Evolutionary conservation across 2,113 vertebrate genomes (phyloP).

Genomic region (Hassar affinis): DNA sequence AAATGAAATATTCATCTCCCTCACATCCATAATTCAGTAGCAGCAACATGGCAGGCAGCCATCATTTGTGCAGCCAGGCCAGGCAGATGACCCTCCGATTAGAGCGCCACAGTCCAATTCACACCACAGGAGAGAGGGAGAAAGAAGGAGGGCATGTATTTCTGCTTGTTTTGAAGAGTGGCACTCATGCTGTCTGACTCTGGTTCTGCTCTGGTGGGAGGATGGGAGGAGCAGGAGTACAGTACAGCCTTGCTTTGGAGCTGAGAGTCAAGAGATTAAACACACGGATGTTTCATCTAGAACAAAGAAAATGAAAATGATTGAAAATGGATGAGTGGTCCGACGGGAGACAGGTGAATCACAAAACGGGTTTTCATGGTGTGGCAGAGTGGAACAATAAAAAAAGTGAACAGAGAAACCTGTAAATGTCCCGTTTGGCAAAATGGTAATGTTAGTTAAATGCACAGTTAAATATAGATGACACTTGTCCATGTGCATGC

Average conservation of each 20-base stretch:
- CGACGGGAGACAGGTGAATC: conserved; percentile 6
- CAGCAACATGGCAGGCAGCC: conserved; percentile 23
- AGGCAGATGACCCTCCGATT: conserved; percentile 30
- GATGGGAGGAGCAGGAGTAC: not conserved
- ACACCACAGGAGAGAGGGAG: conserved; percentile 5
- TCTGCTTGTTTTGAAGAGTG: conserved; percentile 3
- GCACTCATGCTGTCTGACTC: not conserved
- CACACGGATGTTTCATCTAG: conserved; percentile 1
- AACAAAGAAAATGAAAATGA: conserved; percentile 32
- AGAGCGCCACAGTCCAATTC: conserved; percentile 9
- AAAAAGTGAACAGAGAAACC: not conserved
- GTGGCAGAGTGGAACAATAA: not conserved
- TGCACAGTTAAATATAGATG: conserved; percentile 4
- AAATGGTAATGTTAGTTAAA: not conserved
- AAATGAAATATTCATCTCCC: conserved; percentile 50
- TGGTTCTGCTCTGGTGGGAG: conserved; percentile 16
- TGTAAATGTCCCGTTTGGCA: not conserved
- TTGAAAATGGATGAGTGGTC: conserved; percentile 29
- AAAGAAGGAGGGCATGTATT: conserved; percentile 8
- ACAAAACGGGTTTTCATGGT: conserved; percentile 25
- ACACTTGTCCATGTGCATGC: not conserved
- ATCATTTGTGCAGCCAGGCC: conserved; percentile 19
- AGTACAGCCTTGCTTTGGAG: conserved; percentile 16
- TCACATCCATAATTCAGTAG: conserved; percentile 52
- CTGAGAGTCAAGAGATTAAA: conserved; percentile 16